Percentiles rank a stretch among this genome's conserved stretches.
These are phyloP conservation scores for Lanius ludovicianus DNA, from an alignment of 2,113 vertebrate species.

Conservation along the genomic window DNA sequence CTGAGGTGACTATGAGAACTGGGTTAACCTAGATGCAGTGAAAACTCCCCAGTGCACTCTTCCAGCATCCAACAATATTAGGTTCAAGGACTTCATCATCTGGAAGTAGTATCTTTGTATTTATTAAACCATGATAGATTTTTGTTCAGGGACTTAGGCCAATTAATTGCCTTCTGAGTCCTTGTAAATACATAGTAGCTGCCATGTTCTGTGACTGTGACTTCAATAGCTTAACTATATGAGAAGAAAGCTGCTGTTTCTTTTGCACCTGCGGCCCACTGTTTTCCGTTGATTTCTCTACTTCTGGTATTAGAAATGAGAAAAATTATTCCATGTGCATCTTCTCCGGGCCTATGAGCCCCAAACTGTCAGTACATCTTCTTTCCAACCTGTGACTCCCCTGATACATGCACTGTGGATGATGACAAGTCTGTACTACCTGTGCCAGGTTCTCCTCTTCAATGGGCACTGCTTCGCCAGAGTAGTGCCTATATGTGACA, in stretches of 20 bases:
- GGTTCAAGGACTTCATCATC: not conserved
- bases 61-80: not conserved
- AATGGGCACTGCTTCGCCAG: not conserved
- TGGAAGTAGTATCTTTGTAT: not conserved
- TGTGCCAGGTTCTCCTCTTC: not conserved
- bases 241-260: not conserved
- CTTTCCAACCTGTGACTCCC: not conserved
- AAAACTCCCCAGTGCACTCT: not conserved
- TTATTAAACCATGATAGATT: not conserved
- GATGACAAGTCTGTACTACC: not conserved
- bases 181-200: not conserved
- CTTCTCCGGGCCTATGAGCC: not conserved
- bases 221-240: not conserved
- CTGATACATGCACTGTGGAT: not conserved
- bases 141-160: not conserved
- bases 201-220: not conserved
- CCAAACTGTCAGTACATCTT: not conserved
- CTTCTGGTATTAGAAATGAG: not conserved
- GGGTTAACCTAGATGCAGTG: not conserved
- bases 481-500: not conserved
- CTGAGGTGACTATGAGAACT: not conserved
- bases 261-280: not conserved
- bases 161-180: not conserved
- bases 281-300: not conserved
- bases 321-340: not conserved